Base-by-base conservation (phyloP, 1,140 invertebrate genomes). In the Capitella teleta region DNA sequence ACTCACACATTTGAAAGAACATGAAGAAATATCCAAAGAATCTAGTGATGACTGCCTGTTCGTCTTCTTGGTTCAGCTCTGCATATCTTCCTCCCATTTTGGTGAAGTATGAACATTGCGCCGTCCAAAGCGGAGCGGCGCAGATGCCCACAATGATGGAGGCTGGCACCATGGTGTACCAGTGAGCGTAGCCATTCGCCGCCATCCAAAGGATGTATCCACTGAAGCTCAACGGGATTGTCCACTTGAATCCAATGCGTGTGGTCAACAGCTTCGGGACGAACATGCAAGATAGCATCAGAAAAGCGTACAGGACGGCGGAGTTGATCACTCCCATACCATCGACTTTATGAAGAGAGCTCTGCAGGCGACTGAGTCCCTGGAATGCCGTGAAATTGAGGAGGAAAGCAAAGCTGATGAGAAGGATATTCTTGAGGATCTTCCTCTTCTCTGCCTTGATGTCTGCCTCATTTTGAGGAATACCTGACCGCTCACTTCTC, bases 11-110 rank as follows among this genome's bases (percentile, higher is more conserved):
- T 65, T 98, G 93, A 82, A 93, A 96, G 49, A 91, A 82, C 53
- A 96, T 82, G 76, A 97, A 97, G 80, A 98, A 98, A 77, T 95
- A 87, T 21, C 93, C 93, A 71, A 97, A 98, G 78, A 96, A 96
- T 57, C 87, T 72, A 32, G 92, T 87, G 47, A 96, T 86, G 55
- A 94, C 87, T 5, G 84, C 85, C 66, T 94, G 88, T 5, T 85
- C 81, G 0, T 84, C 78, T 61, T 91, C 61, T 1, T 61, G 57
- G 1, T 67, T 73, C 19, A 74, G 47, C 26, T 63, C 59, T 1
- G 76, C 63, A 51, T 76, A 78, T 53, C 91, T 83, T 36, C 86
- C 84, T 28, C 85, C 88, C 6, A 84, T 87, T 57, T 93, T 86
- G 0, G 89, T 93, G 5, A 95, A 74, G 63, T 95, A 95, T 0